Evolutionary conservation across 2,113 vertebrate genomes (phyloP), one percentile per base, ranked within the genome.

Genomic region (Nothoprocta perdicaria): DNA sequence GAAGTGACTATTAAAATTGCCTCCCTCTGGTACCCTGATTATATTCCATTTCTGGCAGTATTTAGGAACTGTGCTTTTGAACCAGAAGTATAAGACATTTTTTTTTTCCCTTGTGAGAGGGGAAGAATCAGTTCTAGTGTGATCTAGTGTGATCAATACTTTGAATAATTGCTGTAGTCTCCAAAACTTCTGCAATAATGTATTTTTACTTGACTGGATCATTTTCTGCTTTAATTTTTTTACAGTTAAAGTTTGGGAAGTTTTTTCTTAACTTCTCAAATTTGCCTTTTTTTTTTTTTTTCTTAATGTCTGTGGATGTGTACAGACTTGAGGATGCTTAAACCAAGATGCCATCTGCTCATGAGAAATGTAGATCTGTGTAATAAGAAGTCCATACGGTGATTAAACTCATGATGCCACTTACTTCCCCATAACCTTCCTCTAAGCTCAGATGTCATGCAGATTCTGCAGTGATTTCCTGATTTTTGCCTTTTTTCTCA

Each of bases 291-390:
- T 50, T 15, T 68, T 48, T 43, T 8, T 6, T 13, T 6, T 72
- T 76, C 6, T 63, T 5, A n/a, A 8, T 53, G 31, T 24, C 4
- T 16, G 33, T 4, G 1, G 6, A 0, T 7, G 4, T 72, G 29
- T 62, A 31, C 10, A 57, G 14, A 10, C 55, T 52, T 5, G 14
- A 60, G 19, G 27, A 38, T 33, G 22, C 10, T 58, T 86, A 57
- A 83, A 60, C 4, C 6, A 60, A 68, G 17, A n/a, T 33, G 8
- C n/a, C 9, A 38, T 75, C 9, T 38, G 9, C 10, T 53, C 58
- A 4, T 57, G 31, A 76, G 33, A 16, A 79, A 76, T 67, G 11
- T 38, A 63, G 21, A 55, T 26, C 27, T 72, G 38, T 76, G n/a
- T 33, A 82, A 22, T 18, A 73, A 63, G 12, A 63, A 68, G 21